A percentile compares a stretch with the other conserved stretches of the same genome.
phyloP scores from a whole-genome alignment of 92 coral and sea anemone genomes.

The Scolanthus callimorphus region DNA sequence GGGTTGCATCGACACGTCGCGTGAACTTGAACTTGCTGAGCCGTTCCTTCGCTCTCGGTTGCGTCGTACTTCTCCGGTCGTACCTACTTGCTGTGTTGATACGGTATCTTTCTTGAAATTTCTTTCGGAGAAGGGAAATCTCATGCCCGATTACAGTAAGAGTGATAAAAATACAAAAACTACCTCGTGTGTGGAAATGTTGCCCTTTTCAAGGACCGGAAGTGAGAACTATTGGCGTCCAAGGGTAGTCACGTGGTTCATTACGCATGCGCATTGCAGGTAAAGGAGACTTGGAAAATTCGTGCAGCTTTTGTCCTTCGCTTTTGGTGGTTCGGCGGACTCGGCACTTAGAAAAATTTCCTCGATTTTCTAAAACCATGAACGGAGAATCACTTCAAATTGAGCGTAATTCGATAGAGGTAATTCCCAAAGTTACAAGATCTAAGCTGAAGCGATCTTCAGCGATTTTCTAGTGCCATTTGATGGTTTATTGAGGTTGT shows the following conservation, averaged over 20 bases:
- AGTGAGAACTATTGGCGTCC: not conserved
- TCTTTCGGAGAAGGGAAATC: no score
- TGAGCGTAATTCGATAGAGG: slow-evolving; percentile 39
- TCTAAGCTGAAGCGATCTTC: slow-evolving; percentile 9
- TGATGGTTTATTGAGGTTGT: not conserved
- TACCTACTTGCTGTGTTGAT: no score
- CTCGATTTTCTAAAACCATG: slow-evolving; percentile 55
- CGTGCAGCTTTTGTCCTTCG: slow-evolving; percentile 70
- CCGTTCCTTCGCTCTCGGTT: no score
- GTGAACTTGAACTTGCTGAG: no score
- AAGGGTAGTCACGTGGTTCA: slow-evolving; percentile 47
- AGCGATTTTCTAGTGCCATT: not conserved
- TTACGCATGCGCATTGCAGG: slow-evolving; percentile 87
- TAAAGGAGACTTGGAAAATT: slow-evolving; percentile 80
- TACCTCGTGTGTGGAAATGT: no score
- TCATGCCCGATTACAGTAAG: no score
- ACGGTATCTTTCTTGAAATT: no score
- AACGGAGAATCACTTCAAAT: slow-evolving; percentile 71
- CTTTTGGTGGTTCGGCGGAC: slow-evolving; percentile 55
- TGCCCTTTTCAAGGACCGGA: no score
- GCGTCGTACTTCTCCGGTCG: no score
- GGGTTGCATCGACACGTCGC: no score
- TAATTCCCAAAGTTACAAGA: slow-evolving; percentile 13
- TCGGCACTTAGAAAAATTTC: slow-evolving; percentile 98
- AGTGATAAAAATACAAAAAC: no score